Evolutionary conservation across 2,888 invertebrate species (phyloP).

Genomic region (Morpho helenor): DNA sequence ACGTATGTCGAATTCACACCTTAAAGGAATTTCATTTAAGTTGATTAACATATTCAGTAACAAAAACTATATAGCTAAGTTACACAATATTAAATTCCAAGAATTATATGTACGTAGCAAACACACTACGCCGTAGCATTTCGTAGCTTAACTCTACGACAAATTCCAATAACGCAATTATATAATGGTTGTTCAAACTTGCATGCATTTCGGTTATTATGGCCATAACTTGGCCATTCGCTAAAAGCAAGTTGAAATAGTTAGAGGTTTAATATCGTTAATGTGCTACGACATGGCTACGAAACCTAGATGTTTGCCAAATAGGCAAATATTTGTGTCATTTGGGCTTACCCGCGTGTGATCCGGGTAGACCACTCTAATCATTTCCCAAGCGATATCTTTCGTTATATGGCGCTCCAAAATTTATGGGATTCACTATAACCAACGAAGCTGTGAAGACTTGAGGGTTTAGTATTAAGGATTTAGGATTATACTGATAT

Average conservation of each 20-base stretch:
- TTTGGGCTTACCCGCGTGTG: background rate
- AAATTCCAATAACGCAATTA: constrained; percentile 28
- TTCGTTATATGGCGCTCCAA: too few species aligned
- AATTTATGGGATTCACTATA: too few species aligned
- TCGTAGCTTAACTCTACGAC: constrained; percentile 23
- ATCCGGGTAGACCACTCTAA: too few species aligned
- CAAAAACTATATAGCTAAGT: constrained; percentile 2
- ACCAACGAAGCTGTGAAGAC: too few species aligned
- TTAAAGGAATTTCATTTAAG: too few species aligned
- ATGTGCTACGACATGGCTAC: constrained; percentile 13
- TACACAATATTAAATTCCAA: constrained; percentile 15
- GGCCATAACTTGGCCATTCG: constrained; percentile 27
- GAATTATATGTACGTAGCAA: constrained; percentile 15
- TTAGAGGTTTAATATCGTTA: constrained; percentile 25
- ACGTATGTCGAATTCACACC: too few species aligned
- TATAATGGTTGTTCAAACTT: constrained; percentile 26
- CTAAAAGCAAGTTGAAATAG: constrained; percentile 25
- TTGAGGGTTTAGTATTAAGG: too few species aligned
- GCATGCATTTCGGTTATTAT: constrained; percentile 29
- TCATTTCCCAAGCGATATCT: too few species aligned
- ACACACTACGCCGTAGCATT: constrained; percentile 14
- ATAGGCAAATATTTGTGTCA: background rate
- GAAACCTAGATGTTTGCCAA: too few species aligned
- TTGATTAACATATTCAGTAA: too few species aligned
- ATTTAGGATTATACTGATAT: too few species aligned